Conservation (phyloP, 2,113 vertebrate genomes). For the Lipotes vexillifer region DNA sequence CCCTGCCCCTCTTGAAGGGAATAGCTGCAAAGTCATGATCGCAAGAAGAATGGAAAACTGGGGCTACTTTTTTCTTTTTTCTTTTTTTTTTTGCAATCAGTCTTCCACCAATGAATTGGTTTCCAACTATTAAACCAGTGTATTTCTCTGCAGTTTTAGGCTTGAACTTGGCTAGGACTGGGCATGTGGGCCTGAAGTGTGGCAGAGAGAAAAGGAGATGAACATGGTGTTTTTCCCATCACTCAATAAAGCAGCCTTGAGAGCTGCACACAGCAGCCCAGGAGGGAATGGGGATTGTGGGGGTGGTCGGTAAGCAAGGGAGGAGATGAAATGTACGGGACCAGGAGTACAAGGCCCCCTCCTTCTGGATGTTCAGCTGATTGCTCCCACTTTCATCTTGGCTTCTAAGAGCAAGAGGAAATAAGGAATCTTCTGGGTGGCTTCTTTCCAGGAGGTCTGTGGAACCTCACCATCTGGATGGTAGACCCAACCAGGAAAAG, state of each 20-base stretch:
- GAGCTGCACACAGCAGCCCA: rapidly evolving
- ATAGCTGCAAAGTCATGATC: background rate
- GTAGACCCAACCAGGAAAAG: background rate
- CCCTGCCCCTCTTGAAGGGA: background rate
- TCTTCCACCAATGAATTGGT: background rate
- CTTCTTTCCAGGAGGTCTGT: background rate
- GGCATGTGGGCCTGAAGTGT: background rate
- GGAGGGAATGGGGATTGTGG: too few species aligned
- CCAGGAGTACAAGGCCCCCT: background rate
- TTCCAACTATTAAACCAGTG: background rate
- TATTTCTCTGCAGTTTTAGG: background rate
- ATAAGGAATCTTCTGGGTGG: background rate
- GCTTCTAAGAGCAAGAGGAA: background rate
- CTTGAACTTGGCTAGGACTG: background rate
- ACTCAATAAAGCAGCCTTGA: background rate
- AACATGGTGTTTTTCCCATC: background rate
- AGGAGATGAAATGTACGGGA: rapidly evolving
- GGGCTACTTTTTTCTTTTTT: too few species aligned
- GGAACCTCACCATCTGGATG: background rate
- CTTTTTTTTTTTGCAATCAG: background rate
- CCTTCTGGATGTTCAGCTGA: background rate
- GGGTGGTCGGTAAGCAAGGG: background rate
- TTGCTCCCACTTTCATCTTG: background rate
- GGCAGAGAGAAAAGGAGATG: background rate
- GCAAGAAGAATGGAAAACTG: background rate